These are phyloP conservation scores for Schizothorax lantsangensis DNA, from an alignment of 2,797 vertebrate species.

Conservation along the genomic window DNA sequence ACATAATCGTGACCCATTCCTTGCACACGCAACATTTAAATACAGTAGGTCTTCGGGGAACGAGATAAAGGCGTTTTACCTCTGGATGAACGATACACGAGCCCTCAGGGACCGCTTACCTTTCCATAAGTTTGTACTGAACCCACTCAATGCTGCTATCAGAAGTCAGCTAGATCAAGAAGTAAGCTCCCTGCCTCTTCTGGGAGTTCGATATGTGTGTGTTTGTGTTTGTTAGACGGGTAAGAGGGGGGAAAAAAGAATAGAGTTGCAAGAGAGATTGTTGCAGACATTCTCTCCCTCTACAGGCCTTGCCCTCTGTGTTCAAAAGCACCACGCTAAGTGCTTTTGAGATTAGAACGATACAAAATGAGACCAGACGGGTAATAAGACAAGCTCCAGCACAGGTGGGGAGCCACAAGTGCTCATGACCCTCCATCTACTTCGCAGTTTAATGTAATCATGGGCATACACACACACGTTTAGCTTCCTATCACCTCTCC, in stretches of 20 bases:
- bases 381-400: constrained; percentile 54
- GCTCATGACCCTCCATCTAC: constrained; percentile 56
- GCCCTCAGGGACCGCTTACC: constrained; percentile 6
- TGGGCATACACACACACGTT: constrained; percentile 52
- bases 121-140: constrained; percentile 20
- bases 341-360: constrained; percentile 50
- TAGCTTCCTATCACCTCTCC: constrained; percentile 46
- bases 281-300: constrained; percentile 43
- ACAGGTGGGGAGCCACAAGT: constrained; percentile 38
- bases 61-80: background rate
- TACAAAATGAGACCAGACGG: constrained; percentile 36
- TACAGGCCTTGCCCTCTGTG: constrained; percentile 46
- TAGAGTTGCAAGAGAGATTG: constrained; percentile 32
- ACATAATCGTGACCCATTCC: background rate
- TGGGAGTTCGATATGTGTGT: constrained; percentile 24
- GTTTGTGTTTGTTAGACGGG: background rate
- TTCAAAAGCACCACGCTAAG: constrained; percentile 43
- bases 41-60: background rate
- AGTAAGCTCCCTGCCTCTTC: constrained; percentile 8
- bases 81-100: background rate
- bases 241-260: background rate
- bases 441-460: constrained; percentile 58
- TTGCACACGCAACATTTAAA: background rate
- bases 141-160: constrained; percentile 14
- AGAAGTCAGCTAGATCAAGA: constrained; percentile 28